Percentiles rank a stretch among this genome's conserved stretches.
phyloP scores from a whole-genome alignment of 2,888 invertebrate genomes.

The Parnassius smintheus region DNA sequence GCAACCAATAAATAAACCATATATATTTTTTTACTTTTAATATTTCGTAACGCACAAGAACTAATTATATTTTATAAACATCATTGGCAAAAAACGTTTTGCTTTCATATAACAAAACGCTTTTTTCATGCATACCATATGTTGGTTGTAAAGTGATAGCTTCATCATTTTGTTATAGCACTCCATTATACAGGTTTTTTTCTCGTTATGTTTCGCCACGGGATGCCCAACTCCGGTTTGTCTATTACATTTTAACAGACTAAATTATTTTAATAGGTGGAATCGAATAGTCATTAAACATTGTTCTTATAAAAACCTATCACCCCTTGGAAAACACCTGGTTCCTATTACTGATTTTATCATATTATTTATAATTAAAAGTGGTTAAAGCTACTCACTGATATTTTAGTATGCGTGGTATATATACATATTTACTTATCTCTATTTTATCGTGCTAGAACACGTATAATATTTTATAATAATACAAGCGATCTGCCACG shows the following conservation, averaged over 20 bases:
- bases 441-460: too few relatives aligned
- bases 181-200: conserved; percentile 56
- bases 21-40: too few relatives aligned
- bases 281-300: conserved; percentile 68
- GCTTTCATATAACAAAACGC: conserved; percentile 29
- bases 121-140: conserved; percentile 48
- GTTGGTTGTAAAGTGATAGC: conserved; percentile 67
- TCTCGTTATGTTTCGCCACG: conserved; percentile 74
- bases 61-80: too few relatives aligned
- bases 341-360: conserved; percentile 62
- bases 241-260: conserved; percentile 63
- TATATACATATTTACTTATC: too few relatives aligned
- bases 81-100: conserved; percentile 31
- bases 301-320: conserved; percentile 61
- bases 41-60: too few relatives aligned
- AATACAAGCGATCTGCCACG: too few relatives aligned
- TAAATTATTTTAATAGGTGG: conserved; percentile 79
- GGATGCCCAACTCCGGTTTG: conserved; percentile 60
- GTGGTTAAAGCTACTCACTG: neutral
- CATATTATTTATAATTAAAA: conserved; percentile 29
- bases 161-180: conserved; percentile 70
- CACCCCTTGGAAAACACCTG: conserved; percentile 63
- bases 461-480: too few relatives aligned
- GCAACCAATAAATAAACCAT: too few relatives aligned
- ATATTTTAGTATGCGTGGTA: too few relatives aligned